Evolutionary conservation across 1,140 invertebrate species (phyloP).

Genomic region (Sitophilus oryzae): DNA sequence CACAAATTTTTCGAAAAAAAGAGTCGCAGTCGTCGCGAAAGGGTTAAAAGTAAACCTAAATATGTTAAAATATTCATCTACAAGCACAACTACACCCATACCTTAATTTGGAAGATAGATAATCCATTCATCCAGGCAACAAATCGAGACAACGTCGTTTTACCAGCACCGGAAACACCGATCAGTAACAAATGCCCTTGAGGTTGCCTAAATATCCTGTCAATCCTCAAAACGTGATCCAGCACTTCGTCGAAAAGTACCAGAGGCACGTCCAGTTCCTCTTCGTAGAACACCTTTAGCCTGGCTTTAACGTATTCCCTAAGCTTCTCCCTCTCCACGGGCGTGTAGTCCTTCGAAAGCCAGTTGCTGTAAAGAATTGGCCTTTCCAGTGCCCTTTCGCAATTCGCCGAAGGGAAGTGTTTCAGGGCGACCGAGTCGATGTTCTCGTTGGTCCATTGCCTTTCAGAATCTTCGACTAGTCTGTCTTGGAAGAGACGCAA

Average conservation of each 20-base stretch:
- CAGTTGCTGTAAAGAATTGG: conserved; percentile 98
- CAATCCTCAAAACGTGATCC: conserved; percentile 96
- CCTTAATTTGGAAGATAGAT: conserved; percentile 94
- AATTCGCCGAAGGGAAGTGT: conserved; percentile 90
- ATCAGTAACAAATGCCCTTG: conserved; percentile 96
- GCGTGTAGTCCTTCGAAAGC: conserved; percentile 97
- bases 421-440: conserved; percentile 90
- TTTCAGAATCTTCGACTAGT: conserved; percentile 89
- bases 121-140: conserved; percentile 99
- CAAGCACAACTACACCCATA: no score
- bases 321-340: conserved; percentile 91
- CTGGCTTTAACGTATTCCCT: conserved; percentile 95
- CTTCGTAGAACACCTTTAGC: conserved; percentile 98
- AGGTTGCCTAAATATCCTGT: conserved; percentile 94
- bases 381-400: conserved; percentile 75
- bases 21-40: no score
- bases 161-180: conserved; percentile 95
- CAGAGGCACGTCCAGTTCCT: conserved; percentile 96
- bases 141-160: conserved; percentile 97
- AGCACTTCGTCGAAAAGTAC: conserved; percentile 98
- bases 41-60: no score
- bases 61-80: no score
- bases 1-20: no score
- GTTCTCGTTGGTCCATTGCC: conserved; percentile 97
- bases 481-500: conserved; percentile 94